phyloP scores from a whole-genome alignment of 2,888 invertebrate species.

The Bombylius discolor region DNA sequence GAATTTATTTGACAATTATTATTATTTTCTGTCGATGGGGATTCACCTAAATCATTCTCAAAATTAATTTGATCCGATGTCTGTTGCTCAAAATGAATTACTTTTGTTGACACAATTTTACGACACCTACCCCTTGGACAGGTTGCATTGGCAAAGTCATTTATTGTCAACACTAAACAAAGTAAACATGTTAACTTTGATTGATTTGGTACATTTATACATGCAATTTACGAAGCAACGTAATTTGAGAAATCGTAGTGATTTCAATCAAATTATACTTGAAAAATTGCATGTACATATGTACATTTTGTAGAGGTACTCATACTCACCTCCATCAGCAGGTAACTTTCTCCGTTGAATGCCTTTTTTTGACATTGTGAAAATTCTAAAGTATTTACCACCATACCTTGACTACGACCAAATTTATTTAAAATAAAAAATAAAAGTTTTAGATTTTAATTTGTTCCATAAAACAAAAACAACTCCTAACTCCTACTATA shows the following conservation, averaged over 20 bases:
- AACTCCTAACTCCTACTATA: no score
- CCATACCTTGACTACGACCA: not conserved
- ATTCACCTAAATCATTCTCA: not conserved
- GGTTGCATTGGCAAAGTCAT: constrained; percentile 5
- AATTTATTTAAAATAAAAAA: no score
- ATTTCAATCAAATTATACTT: not conserved
- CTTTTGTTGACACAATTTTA: not conserved
- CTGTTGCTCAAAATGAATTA: not conserved
- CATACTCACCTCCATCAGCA: not conserved
- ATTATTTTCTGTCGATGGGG: not conserved
- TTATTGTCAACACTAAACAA: constrained; percentile 4
- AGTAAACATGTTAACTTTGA: no score
- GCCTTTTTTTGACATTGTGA: not conserved
- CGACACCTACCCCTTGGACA: not conserved
- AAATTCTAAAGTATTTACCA: not conserved
- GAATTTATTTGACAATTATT: not conserved
- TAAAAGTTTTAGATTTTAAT: no score
- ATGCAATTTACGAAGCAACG: no score
- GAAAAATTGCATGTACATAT: not conserved
- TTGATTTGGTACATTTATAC: no score
- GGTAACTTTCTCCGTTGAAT: not conserved
- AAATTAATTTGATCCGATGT: not conserved
- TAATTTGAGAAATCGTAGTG: not conserved
- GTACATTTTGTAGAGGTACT: not conserved
- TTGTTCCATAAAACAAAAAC: no score